Base-by-base conservation (phyloP, 92 coral and sea anemone species). In the Epizoanthus illoricatus region DNA sequence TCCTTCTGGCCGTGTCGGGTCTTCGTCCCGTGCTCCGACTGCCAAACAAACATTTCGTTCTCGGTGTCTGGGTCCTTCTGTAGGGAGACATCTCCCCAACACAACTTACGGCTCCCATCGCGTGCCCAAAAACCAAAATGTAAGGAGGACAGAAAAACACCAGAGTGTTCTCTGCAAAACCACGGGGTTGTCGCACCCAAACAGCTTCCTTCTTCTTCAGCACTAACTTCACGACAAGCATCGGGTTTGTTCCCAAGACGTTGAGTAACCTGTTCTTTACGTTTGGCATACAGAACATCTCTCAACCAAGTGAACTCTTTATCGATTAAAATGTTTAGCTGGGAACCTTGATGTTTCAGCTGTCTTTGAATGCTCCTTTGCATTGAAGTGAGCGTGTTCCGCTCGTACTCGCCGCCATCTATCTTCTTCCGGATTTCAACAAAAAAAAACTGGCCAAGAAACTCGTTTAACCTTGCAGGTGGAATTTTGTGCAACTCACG, bases 111-210 rank as follows among this genome's bases (percentile, higher is more conserved):
- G 19, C 79, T 13, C 54, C 57, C 6, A 16, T 57, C 86, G 5
- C 80, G 16, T 67, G 86, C 80, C 59, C 70, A 3, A 10, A 82
- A 71, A 19, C 86, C 80, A 71, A 82, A 82, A 9, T 82, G 86
- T 4, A 56, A 69, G 15, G 80, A n/a, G n/a, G n/a, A n/a, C n/a
- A n/a, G n/a, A 15, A 58, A 13, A 60, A 58, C 83, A 79, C 83
- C 72, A 61, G 10, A 79, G 20, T 13, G 83, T 79, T 16, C 83
- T 28, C n/a, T 79, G 83, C 4, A 79, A 68, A 13, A 60, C 72
- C 36, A 60, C 11, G 1, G 71, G 83, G 0, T 40, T 42, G 52
- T 79, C 69, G 36, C 36, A 28, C 36, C 36, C 36, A 80, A 67
- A 49, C 66, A 23, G 4, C 73, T 74, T 19, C 43, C 41, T 82